These are phyloP conservation scores for Caerostris darwini DNA, from an alignment of 1,140 invertebrate genomes.

Conservation along the genomic window DNA sequence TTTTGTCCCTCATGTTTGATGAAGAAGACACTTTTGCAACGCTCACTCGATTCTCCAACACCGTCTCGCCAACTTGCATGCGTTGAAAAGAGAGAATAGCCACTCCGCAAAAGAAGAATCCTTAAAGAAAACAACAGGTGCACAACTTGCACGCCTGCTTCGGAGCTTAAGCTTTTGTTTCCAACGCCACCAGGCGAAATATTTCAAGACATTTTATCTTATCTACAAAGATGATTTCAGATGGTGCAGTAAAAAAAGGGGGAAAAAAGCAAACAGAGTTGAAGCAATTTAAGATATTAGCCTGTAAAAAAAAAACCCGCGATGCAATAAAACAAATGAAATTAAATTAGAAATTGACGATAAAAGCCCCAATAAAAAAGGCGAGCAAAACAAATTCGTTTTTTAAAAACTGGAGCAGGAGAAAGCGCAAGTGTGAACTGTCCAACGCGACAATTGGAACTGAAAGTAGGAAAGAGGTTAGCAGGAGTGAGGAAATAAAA, in stretches of 20 bases:
- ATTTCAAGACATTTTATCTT: not conserved
- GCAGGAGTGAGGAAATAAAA: not conserved
- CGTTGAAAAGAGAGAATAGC: not conserved
- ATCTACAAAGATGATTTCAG: not conserved
- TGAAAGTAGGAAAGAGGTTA: slow-evolving; percentile 11
- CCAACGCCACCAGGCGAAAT: not conserved
- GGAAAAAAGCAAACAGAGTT: not conserved
- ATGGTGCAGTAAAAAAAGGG: not conserved
- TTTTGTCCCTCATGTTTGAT: slow-evolving; percentile 11
- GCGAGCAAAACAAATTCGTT: not conserved
- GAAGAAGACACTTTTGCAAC: too few species aligned
- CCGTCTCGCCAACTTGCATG: not conserved
- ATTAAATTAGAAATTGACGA: not conserved
- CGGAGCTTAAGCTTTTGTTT: not conserved
- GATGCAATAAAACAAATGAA: not conserved
- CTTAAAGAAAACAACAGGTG: not conserved
- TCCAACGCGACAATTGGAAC: not conserved
- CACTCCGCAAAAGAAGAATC: not conserved
- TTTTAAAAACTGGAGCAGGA: slow-evolving; percentile 3
- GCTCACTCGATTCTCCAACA: not conserved
- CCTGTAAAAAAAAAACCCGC: not conserved
- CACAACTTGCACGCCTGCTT: not conserved
- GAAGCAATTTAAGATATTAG: not conserved
- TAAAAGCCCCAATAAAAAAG: not conserved
- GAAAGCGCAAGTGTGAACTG: not conserved